phyloP scores from a whole-genome alignment of 2,113 vertebrate species.

The Microcebus murinus region DNA sequence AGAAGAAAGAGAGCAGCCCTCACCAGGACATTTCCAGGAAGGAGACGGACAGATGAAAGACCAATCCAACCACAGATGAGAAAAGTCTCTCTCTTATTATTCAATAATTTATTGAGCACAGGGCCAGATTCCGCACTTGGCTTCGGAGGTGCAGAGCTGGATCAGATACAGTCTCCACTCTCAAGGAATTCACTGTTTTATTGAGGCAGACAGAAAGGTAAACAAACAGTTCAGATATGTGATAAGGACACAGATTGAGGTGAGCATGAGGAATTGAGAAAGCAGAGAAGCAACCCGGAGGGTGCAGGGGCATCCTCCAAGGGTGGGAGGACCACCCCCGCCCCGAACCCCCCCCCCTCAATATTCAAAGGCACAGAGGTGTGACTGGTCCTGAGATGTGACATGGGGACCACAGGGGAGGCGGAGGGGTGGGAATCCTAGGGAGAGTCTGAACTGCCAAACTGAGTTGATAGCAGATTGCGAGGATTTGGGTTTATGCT shows the following conservation, averaged over 20 bases:
- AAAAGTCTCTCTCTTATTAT: not conserved
- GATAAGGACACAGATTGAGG: not conserved
- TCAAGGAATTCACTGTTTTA: slow-evolving; percentile 2
- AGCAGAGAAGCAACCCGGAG: not conserved
- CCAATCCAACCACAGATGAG: not conserved
- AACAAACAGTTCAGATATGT: not conserved
- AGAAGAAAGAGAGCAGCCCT: not conserved
- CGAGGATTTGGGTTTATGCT: not conserved
- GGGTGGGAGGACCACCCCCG: not conserved
- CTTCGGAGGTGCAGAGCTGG: not conserved
- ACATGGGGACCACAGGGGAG: too few relatives aligned
- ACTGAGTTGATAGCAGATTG: not conserved
- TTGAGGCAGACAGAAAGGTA: slow-evolving; percentile 20
- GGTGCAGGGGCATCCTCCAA: not conserved
- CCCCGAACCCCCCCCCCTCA: not conserved
- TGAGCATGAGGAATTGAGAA: not conserved
- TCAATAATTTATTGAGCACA: slow-evolving; percentile 31
- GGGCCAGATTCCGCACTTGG: not conserved
- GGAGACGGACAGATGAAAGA: not conserved
- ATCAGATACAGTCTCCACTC: not conserved
- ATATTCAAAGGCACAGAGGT: slow-evolving; percentile 71
- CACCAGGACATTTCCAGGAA: not conserved
- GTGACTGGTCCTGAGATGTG: not conserved
- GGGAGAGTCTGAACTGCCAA: not conserved
- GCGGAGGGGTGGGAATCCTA: too few relatives aligned